Conservation (phyloP, 2,797 vertebrate genomes). For the Natrix natrix region DNA sequence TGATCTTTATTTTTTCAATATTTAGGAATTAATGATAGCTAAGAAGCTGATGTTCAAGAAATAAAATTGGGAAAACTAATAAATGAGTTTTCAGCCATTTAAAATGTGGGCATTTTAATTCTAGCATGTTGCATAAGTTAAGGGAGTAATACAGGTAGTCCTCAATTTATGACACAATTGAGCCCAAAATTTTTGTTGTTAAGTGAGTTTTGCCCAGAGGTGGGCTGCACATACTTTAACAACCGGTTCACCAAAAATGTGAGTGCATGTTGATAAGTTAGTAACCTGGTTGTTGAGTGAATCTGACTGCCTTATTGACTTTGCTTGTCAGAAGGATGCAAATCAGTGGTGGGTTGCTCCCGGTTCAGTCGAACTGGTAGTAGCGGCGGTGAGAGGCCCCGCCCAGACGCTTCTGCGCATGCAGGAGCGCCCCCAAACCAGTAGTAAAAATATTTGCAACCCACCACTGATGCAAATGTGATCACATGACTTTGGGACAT, state of each 20-base stretch:
- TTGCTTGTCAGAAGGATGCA: not conserved
- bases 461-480: not conserved
- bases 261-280: not conserved
- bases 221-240: too few relatives aligned
- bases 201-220: not conserved
- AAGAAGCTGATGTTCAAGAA: not conserved
- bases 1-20: not conserved
- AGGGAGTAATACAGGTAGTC: not conserved
- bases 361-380: too few relatives aligned
- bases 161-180: not conserved
- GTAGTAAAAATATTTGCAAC: too few relatives aligned
- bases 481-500: not conserved
- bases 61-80: not conserved
- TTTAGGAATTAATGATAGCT: not conserved
- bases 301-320: not conserved
- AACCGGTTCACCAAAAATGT: too few relatives aligned
- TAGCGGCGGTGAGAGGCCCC: too few relatives aligned
- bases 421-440: too few relatives aligned
- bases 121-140: not conserved
- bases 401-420: too few relatives aligned
- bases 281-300: not conserved
- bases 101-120: not conserved
- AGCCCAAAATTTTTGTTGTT: not conserved
- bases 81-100: not conserved
- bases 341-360: not conserved